Conservation (phyloP, 1,140 invertebrate species). For the Andrena cerasifolii region DNA sequence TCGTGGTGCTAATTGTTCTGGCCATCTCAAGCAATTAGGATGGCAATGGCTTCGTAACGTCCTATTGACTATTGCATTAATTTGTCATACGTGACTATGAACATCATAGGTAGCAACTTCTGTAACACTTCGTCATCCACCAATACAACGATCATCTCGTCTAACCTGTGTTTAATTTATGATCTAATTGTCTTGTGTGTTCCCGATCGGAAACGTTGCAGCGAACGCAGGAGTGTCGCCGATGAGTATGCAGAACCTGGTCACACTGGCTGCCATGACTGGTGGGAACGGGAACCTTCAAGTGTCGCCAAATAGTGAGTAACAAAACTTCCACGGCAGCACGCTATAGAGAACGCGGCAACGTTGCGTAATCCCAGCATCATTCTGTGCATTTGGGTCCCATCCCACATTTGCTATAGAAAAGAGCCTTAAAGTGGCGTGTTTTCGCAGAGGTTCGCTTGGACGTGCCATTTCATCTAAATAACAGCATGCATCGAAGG, state of each 20-base stretch:
- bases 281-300: slow-evolving; percentile 83
- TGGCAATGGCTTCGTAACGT: no score
- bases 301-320: slow-evolving; percentile 84
- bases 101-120: not conserved
- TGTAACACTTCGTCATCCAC: not conserved
- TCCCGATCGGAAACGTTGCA: slow-evolving; percentile 62
- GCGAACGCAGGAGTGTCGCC: slow-evolving; percentile 86
- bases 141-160: not conserved
- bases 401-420: not conserved
- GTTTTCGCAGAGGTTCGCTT: slow-evolving; percentile 23
- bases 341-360: slow-evolving; percentile 22
- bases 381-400: slow-evolving; percentile 1
- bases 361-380: not conserved
- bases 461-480: not conserved
- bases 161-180: not conserved
- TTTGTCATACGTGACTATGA: no score
- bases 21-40: no score
- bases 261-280: slow-evolving; percentile 93
- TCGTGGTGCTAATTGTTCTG: no score
- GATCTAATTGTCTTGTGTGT: slow-evolving; percentile 19
- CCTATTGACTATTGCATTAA: no score
- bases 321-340: slow-evolving; percentile 40
- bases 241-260: slow-evolving; percentile 94
- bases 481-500: slow-evolving; percentile 30
- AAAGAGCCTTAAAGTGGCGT: not conserved